Base-by-base conservation (phyloP, 2,888 invertebrate species). In the Catocala nupta region DNA sequence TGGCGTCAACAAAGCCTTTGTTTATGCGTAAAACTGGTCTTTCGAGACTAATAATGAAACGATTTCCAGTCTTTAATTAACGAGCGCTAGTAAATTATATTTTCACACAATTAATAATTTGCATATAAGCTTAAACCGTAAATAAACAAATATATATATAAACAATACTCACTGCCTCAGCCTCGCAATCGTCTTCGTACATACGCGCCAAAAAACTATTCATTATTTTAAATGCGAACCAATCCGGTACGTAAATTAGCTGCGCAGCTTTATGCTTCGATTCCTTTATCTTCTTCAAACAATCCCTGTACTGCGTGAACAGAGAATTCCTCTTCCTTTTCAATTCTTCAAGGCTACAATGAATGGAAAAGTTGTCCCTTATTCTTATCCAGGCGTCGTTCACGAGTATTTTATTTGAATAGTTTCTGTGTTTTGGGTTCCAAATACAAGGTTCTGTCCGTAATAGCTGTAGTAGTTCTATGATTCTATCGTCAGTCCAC, bases 311-410 rank as follows among this genome's bases (percentile, higher is more conserved):
- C 10, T 71, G 57, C 0, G 75, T 69, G 61, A 73, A 70, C 16
- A 73, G 39, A 13, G 64, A 68, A 25, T 73, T 69, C 56, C 70
- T 75, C 51, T 75, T 71, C 61, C 63, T 73, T 44, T 71, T 73
- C n/a, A 75, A 56, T 4, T 75, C 71, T 0, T 57, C 61, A 8
- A 69, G 45, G 16, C 69, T 54, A 47, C 64, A 73, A 12, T 63
- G 52, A 5, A 56, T 47, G 13, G 53, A 64, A 51, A 74, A 64
- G 4, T 63, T 61, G 7, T 63, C 57, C 25, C 54, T 57, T 6
- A 74, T 50, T 36, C 70, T 57, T 1, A 34, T 36, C 73, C 73
- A 74, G 13, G 70, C 73, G 9, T 67, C 59, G 54, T 55, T 59
- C 5, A 65, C 51, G 5, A 36, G 11, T 3, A 45, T 48, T 13